These are phyloP conservation scores for Stegastes partitus DNA, from an alignment of 2,113 vertebrate species.

Conservation along the genomic window DNA sequence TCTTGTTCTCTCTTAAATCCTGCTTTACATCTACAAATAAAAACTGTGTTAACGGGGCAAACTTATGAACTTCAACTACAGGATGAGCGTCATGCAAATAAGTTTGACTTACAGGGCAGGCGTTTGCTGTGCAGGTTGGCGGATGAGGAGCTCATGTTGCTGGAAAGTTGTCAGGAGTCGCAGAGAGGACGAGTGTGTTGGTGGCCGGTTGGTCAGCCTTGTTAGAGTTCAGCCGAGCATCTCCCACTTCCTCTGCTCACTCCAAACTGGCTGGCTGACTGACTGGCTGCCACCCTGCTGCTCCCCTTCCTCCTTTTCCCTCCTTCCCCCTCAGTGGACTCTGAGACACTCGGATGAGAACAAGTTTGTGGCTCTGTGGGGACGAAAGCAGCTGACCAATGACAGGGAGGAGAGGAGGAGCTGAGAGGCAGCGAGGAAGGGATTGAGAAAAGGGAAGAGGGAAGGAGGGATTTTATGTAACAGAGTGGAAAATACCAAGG, in stretches of 20 bases:
- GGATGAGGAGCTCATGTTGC: constrained; percentile 82
- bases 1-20: constrained; percentile 4
- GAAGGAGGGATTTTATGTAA: constrained; percentile 74
- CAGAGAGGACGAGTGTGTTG: constrained; percentile 8
- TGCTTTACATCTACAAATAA: constrained; percentile 23
- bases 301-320: constrained; percentile 4
- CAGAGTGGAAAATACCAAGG: constrained; percentile 71
- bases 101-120: constrained; percentile 79
- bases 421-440: constrained; percentile 40
- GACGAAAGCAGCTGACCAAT: constrained; percentile 73
- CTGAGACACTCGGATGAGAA: constrained; percentile 59
- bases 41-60: constrained; percentile 1
- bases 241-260: constrained; percentile 50
- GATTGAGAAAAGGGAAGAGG: constrained; percentile 40
- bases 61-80: background rate
- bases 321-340: constrained; percentile 30
- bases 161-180: constrained; percentile 25
- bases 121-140: constrained; percentile 77
- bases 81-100: background rate
- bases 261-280: constrained; percentile 34
- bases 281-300: constrained; percentile 18
- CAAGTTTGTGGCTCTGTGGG: constrained; percentile 75
- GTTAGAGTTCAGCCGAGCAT: constrained; percentile 61
- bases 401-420: constrained; percentile 70
- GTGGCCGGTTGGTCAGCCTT: constrained; percentile 28